Base-by-base conservation (phyloP, 1,140 invertebrate genomes). In the Papilio xuthus region DNA sequence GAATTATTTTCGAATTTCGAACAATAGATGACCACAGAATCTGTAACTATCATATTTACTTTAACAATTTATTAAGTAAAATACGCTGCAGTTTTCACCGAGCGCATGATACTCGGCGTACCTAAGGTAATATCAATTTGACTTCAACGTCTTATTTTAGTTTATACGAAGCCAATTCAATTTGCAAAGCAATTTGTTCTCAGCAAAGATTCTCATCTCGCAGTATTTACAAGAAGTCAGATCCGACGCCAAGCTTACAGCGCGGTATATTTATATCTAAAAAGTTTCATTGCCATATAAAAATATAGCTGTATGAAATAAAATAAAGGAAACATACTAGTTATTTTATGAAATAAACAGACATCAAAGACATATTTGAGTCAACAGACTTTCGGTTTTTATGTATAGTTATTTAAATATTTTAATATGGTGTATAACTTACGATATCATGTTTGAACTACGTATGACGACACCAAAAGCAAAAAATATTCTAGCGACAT, bases 111-210 rank as follows among this genome's bases (percentile, higher is more conserved):
- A 60, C 56, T 60, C 20, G 56, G 56, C 56, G 56, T 60, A 60
- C 20, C 56, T 26, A 60, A 23, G 56, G 56, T 23, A 23, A 60
- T 26, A 60, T 60, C 67, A 69, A 37, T 69, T 69, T 32, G 28
- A 32, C 67, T 69, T 32, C 32, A 69, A 71, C 70, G 32, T 42
- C 32, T 71, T 71, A 42, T 41, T 71, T 71, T 71, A 42, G 70
- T 71, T 42, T 71, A 71, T 71, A 42, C 70, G 32, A 20, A 41
- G 70, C 70, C 70, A 71, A 71, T 71, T 71, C 70, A 71, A 71
- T 71, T 71, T 71, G 10, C 37, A 71, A 71, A 71, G 70, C 70
- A 71, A 71, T 71, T 71, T 71, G 70, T 71, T 71, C 37, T 44
- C 18, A 42, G 70, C 70, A 42, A 42, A 71, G 70, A 71, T 71